Conservation (phyloP, 2,888 invertebrate genomes). For the Andrena minutula region DNA sequence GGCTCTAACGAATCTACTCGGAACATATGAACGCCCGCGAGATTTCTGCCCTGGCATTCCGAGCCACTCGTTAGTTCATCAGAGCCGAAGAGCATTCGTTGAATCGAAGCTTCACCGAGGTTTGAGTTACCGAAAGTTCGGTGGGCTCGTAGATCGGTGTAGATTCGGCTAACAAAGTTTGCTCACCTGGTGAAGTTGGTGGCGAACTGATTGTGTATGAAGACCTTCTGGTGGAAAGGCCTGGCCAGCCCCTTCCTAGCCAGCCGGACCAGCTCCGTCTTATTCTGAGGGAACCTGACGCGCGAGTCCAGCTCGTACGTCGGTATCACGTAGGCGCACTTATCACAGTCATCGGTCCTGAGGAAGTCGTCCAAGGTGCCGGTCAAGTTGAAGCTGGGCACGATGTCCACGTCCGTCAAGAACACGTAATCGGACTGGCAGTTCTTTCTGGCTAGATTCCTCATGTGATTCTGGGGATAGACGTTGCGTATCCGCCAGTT, state of each 20-base stretch:
- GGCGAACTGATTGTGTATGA: slow-evolving; percentile 96
- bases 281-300: slow-evolving; percentile 92
- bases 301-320: slow-evolving; percentile 94
- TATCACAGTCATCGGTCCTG: slow-evolving; percentile 86
- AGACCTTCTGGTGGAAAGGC: slow-evolving; percentile 96
- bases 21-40: too few species aligned
- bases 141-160: too few species aligned
- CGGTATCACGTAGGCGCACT: slow-evolving; percentile 95
- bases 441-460: slow-evolving; percentile 94
- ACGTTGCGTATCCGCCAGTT: slow-evolving; percentile 91
- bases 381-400: slow-evolving; percentile 92
- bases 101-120: too few species aligned
- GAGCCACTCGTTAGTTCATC: too few species aligned
- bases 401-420: slow-evolving; percentile 94
- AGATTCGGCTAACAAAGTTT: too few species aligned
- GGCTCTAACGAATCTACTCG: too few species aligned
- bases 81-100: too few species aligned
- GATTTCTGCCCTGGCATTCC: too few species aligned
- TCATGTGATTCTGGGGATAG: slow-evolving; percentile 95
- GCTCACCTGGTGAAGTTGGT: slow-evolving; percentile 93
- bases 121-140: too few species aligned
- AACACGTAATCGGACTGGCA: slow-evolving; percentile 93
- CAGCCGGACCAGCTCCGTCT: slow-evolving; percentile 91
- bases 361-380: slow-evolving; percentile 90
- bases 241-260: slow-evolving; percentile 93